Evolutionary conservation across 2,888 invertebrate genomes (phyloP).

Genomic region (Balanococcus diminutus): DNA sequence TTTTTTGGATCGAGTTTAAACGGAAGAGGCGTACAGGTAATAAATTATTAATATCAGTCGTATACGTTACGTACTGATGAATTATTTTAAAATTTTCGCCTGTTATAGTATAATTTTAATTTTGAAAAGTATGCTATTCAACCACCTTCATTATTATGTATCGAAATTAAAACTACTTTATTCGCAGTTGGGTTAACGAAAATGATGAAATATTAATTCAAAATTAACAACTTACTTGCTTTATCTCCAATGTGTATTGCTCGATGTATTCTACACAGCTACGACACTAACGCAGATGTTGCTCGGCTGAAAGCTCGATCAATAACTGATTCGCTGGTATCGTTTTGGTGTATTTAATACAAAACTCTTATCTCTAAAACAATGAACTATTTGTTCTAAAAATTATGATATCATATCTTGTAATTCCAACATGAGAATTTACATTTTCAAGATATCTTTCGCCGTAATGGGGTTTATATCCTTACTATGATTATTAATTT

Average conservation of each 20-base stretch:
- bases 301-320: neutral
- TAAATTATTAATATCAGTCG: neutral
- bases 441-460: slow-evolving; percentile 3
- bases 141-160: too few species aligned
- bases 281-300: neutral
- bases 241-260: neutral
- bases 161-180: neutral
- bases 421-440: neutral
- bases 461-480: neutral
- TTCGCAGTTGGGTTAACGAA: neutral
- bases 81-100: too few species aligned
- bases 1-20: neutral
- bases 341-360: neutral
- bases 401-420: slow-evolving; percentile 18
- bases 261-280: neutral
- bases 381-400: slow-evolving; percentile 41
- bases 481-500: neutral
- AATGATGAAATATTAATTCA: neutral
- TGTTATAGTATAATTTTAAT: too few species aligned
- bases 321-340: slow-evolving; percentile 4
- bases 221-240: neutral
- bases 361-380: slow-evolving; percentile 10
- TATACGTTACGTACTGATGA: too few species aligned
- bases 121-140: too few species aligned
- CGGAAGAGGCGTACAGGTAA: neutral